phyloP scores from a whole-genome alignment of 2,113 vertebrate species.

The Chaetura pelagica region DNA sequence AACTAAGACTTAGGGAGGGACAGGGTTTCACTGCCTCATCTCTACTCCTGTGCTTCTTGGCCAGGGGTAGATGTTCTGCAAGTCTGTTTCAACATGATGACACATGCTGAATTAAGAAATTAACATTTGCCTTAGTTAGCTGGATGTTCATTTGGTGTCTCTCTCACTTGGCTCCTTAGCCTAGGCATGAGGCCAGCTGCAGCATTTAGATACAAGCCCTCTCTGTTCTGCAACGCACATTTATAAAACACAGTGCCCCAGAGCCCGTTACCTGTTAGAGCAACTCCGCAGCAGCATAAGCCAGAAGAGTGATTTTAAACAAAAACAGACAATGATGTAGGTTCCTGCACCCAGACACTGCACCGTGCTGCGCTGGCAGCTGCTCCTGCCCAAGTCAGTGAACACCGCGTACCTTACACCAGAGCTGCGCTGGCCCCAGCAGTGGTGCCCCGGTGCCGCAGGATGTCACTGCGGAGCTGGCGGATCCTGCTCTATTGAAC shows the following conservation, averaged over 20 bases:
- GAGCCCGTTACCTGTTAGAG: background rate
- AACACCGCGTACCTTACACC: rapidly evolving
- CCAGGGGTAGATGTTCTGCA: background rate
- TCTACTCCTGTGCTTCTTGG: background rate
- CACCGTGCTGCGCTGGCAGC: background rate
- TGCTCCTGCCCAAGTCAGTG: background rate
- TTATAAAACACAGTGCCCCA: background rate
- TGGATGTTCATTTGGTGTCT: background rate
- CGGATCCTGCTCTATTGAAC: background rate
- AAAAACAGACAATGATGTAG: rapidly evolving
- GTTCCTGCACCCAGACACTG: rapidly evolving
- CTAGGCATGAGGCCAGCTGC: background rate
- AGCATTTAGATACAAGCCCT: background rate
- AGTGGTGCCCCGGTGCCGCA: background rate
- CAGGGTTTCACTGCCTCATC: background rate
- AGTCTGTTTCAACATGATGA: background rate
- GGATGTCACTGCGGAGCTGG: conserved; percentile 57
- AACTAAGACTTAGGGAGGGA: background rate
- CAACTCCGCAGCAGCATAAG: background rate
- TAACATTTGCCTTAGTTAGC: background rate
- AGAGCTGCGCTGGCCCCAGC: background rate
- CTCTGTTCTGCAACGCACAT: rapidly evolving
- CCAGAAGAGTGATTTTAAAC: background rate
- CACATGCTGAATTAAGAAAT: background rate
- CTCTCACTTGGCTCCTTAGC: background rate